These are phyloP conservation scores for Catocala fraxini DNA, from an alignment of 2,888 invertebrate genomes.

Conservation along the genomic window DNA sequence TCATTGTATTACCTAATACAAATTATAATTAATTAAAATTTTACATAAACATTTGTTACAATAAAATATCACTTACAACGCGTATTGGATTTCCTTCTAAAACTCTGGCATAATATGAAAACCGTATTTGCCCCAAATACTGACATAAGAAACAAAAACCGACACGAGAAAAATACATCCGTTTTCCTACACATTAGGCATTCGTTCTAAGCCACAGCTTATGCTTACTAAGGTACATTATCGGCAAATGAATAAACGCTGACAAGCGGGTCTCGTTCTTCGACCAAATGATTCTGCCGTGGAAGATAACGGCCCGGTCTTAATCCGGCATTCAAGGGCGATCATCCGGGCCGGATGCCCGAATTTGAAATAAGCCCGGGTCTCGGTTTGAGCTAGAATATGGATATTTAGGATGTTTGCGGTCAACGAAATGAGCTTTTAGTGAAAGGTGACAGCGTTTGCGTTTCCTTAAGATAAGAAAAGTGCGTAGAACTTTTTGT, in stretches of 20 bases:
- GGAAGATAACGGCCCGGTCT: constrained; percentile 57
- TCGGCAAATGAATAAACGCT: constrained; percentile 61
- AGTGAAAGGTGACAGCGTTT: constrained; percentile 14
- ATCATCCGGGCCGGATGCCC: constrained; percentile 49
- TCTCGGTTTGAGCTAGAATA: constrained; percentile 33
- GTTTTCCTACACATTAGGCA: constrained; percentile 15
- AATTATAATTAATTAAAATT: constrained; percentile 2
- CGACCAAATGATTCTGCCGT: constrained; percentile 51
- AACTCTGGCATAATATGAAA: constrained; percentile 1
- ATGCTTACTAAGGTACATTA: constrained; percentile 49
- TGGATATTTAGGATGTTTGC: constrained; percentile 39
- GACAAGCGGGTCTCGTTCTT: constrained; percentile 52
- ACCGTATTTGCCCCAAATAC: neutral
- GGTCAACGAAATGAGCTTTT: constrained; percentile 24
- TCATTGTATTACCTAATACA: neutral
- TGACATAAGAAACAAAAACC: constrained; percentile 14
- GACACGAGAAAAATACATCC: constrained; percentile 9
- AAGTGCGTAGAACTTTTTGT: too few relatives aligned
- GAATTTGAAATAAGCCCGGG: constrained; percentile 55
- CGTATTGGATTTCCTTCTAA: neutral
- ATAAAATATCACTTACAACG: constrained; percentile 10
- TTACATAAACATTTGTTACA: constrained; percentile 2
- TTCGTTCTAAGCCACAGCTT: constrained; percentile 32
- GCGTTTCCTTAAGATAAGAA: constrained; percentile 2
- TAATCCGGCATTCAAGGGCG: constrained; percentile 54